Conservation (phyloP, 2,888 invertebrate genomes). For the Coenonympha arcania region DNA sequence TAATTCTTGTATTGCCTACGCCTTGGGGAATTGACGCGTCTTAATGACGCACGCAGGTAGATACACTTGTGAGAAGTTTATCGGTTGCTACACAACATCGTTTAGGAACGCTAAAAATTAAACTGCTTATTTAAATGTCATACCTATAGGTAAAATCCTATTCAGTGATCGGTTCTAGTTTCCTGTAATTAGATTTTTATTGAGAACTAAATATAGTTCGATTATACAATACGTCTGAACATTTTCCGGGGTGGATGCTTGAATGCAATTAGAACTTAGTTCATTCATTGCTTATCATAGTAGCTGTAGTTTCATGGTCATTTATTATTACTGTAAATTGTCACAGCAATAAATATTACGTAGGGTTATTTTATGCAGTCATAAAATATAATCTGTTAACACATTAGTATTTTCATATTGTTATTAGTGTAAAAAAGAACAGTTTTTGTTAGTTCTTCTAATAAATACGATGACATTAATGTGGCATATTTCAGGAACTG, state of each 20-base stretch:
- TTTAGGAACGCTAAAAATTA: too few species aligned
- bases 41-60: too few species aligned
- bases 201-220: not conserved
- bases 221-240: not conserved
- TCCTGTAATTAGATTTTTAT: not conserved
- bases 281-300: not conserved
- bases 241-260: conserved; percentile 2
- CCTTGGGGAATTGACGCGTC: too few species aligned
- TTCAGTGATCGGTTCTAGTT: not conserved
- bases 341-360: not conserved
- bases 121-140: not conserved
- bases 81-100: too few species aligned
- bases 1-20: too few species aligned
- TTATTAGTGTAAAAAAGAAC: not conserved
- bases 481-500: too few species aligned
- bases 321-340: conserved; percentile 2
- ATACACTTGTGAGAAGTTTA: too few species aligned
- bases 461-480: too few species aligned
- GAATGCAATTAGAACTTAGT: not conserved
- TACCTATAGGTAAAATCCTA: not conserved
- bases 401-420: not conserved
- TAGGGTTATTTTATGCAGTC: not conserved
- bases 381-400: not conserved
- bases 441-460: too few species aligned
- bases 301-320: not conserved